Evolutionary conservation across 2,113 vertebrate genomes (phyloP), one percentile per base, ranked within the genome.

Genomic region (Grus americana): DNA sequence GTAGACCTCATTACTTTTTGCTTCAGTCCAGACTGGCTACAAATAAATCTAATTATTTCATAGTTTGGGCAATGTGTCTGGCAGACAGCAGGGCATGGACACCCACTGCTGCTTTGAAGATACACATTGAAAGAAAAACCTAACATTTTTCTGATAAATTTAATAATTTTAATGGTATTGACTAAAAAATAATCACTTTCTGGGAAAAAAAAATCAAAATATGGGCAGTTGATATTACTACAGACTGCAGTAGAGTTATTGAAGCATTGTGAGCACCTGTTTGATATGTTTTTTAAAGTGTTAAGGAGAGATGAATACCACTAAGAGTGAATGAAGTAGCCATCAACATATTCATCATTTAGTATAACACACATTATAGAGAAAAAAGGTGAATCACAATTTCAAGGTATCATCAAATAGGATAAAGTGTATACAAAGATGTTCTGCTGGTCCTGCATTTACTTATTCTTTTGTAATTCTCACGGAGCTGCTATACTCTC

Each of bases 31-130:
- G 86, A 92, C 88, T 73, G 86, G 70, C 86, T 94, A 84, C 93
- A 97, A 98, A 94, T 88, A 88, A 98, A 96, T 91, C 90, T 97
- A 92, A 96, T 98, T 98, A 97, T 95, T 96, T 93, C 92, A 95
- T 80, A 91, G 42, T 92, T 93, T 96, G 96, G 96, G 97, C 94
- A 94, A 36, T 1, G 20, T 94, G 92, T 97, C 97, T 94, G 68
- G 76, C 70, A 97, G 96, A 96, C 87, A 90, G 95, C 91, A 90
- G 86, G 74, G 83, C 58, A 88, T 94, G 95, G 93, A 97, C 46
- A 72, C 94, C 61, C 74, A 92, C 44, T 55, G 40, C 26, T 95
- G 68, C 92, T 96, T 91, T 96, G 87, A 91, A 87, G 57, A 94
- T 22, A 62, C 38, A 78, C 15, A n/a, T 42, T 93, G 73, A 91